Conservation (phyloP, 2,888 invertebrate species). For the Drosophila yooni region DNA sequence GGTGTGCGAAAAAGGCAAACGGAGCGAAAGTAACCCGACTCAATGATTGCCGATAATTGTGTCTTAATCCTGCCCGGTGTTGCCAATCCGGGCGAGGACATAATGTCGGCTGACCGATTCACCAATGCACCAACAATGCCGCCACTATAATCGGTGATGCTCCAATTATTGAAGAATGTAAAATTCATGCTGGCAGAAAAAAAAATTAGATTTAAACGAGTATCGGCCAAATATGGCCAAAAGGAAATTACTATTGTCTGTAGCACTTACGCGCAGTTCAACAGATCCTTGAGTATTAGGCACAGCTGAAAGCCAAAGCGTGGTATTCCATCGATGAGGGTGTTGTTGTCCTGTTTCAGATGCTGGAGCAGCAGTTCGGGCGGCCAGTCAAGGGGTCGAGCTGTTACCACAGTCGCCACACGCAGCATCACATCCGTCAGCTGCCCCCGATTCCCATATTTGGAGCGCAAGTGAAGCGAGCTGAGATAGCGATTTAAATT, state of each 20-base stretch:
- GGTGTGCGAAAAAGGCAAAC: constrained; percentile 87
- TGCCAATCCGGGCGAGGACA: constrained; percentile 63
- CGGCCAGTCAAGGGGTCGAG: constrained; percentile 59
- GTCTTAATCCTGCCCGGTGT: constrained; percentile 54
- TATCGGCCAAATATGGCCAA: not conserved
- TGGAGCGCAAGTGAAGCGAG: constrained; percentile 63
- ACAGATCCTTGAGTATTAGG: constrained; percentile 67
- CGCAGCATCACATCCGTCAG: constrained; percentile 79
- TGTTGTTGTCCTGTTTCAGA: constrained; percentile 65
- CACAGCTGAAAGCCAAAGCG: constrained; percentile 75
- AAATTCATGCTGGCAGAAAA: constrained; percentile 60
- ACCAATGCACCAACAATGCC: constrained; percentile 77
- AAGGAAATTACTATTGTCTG: not conserved
- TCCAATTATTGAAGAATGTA: constrained; percentile 73
- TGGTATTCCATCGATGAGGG: constrained; percentile 70
- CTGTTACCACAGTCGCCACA: constrained; percentile 78
- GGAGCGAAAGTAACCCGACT: constrained; percentile 80
- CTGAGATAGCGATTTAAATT: constrained; percentile 58
- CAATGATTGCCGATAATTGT: constrained; percentile 58
- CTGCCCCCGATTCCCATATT: constrained; percentile 74
- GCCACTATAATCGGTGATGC: constrained; percentile 66
- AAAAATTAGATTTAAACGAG: not conserved
- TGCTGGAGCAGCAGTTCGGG: constrained; percentile 51
- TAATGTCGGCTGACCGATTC: constrained; percentile 68
- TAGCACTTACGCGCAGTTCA: constrained; percentile 73